Evolutionary conservation across 35 echinoderm and acorn worm species (phyloP), one percentile per base, ranked within the genome.

Genomic region (Nesometra sesokonis): DNA sequence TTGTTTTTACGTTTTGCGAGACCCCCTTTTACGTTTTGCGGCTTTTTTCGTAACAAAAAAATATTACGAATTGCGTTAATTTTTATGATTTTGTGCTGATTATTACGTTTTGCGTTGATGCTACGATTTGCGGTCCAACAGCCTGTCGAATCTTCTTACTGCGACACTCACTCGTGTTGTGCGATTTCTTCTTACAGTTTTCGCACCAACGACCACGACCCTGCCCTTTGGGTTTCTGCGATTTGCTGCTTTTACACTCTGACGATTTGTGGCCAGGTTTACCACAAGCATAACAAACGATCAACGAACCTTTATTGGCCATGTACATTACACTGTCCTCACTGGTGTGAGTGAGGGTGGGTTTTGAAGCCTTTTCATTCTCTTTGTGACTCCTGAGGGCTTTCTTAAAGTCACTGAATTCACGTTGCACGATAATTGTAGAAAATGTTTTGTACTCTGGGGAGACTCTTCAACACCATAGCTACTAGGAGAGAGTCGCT

Each of bases 381-480:
- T 90, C 82, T 31, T 79, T 83, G 85, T 46, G 80, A 35, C 89
- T 90, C 19, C 77, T 82, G 0, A 90, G 76, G 13, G 82, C 82
- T 81, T 13, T 82, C 52, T 85, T 89, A 78, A 89, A 89, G 34
- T 78, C 82, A 15, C 27, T n/a, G n/a, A 90, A 90, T 17, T 85
- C 82, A 40, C 31, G 7, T 46, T 90, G 89, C 33, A 77, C 80
- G 0, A 85, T 32, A 34, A 80, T 77, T 17, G 82, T 78, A 47
- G 80, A 35, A 17, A 90, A 85, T 31, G 89, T 33, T 67, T 80
- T 85, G 77, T 80, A 85, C 19, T 36, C 13, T 80, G 57, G 83
- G 83, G 32, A 86, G 34, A 0, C 89, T 77, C 27, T 90, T 90
- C 36, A 85, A 33, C 11, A 90, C 83, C 89, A 90, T 90, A 7